Conservation (phyloP, 2,888 invertebrate species). For the Embidobia sp. region DNA sequence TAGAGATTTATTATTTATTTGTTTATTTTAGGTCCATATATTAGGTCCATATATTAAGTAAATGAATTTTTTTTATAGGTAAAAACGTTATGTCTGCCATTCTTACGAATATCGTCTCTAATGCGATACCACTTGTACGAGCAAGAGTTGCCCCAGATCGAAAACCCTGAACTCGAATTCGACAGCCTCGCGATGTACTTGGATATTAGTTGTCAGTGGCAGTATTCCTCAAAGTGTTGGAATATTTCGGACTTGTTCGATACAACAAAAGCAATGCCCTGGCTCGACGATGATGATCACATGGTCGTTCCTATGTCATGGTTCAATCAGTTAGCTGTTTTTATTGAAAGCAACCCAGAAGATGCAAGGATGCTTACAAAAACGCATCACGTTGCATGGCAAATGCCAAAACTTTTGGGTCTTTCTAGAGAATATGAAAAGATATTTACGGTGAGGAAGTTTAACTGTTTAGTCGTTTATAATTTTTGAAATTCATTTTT, state of each 20-base stretch:
- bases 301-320: slow-evolving; percentile 84
- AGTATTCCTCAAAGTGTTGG: slow-evolving; percentile 24
- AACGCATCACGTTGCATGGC: slow-evolving; percentile 90
- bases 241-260: slow-evolving; percentile 84
- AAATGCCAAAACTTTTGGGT: slow-evolving; percentile 90
- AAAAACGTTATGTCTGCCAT: slow-evolving; percentile 91
- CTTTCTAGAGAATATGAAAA: slow-evolving; percentile 96
- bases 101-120: slow-evolving; percentile 91
- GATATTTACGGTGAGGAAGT: slow-evolving; percentile 92
- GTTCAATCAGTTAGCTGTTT: slow-evolving; percentile 87
- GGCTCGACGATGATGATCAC: slow-evolving; percentile 82
- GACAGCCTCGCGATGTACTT: slow-evolving; percentile 89
- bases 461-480: no score
- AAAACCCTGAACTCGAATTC: slow-evolving; percentile 87
- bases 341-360: slow-evolving; percentile 83
- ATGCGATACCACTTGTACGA: slow-evolving; percentile 92
- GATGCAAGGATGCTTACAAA: slow-evolving; percentile 86
- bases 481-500: no score
- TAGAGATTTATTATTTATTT: no score
- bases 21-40: background rate
- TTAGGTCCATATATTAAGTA: background rate
- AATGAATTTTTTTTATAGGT: slow-evolving; percentile 82
- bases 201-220: slow-evolving; percentile 79
- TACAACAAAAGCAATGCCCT: slow-evolving; percentile 85
- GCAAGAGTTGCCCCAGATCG: slow-evolving; percentile 87